A percentile compares a stretch with the other conserved stretches of the same genome.
These are phyloP conservation scores for Chloromyia formosa DNA, from an alignment of 2,888 invertebrate species.

Conservation along the genomic window DNA sequence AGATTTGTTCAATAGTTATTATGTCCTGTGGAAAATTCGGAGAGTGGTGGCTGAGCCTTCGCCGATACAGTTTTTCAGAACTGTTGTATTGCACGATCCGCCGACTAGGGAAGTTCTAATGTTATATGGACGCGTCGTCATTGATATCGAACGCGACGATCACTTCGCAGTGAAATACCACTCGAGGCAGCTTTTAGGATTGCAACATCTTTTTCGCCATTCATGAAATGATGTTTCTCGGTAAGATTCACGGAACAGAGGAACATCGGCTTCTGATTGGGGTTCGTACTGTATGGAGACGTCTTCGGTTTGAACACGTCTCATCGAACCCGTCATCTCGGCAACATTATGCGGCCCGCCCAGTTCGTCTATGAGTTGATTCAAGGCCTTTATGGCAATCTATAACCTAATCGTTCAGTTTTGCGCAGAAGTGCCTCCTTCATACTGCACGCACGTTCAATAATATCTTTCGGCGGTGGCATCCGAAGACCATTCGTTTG, in stretches of 20 bases:
- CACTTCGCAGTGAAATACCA: constrained; percentile 96
- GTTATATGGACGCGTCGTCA: constrained; percentile 96
- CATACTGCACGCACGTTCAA: constrained; percentile 90
- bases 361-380: constrained; percentile 97
- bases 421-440: constrained; percentile 87
- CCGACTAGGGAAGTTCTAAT: constrained; percentile 98
- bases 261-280: constrained; percentile 92
- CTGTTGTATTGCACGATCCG: constrained; percentile 98
- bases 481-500: constrained; percentile 61
- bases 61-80: too few relatives aligned
- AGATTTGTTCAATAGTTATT: too few relatives aligned
- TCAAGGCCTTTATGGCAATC: constrained; percentile 94
- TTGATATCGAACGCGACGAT: constrained; percentile 92
- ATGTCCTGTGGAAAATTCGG: too few relatives aligned
- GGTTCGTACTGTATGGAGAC: constrained; percentile 94
- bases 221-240: constrained; percentile 93
- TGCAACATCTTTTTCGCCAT: constrained; percentile 96
- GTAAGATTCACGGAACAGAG: constrained; percentile 97
- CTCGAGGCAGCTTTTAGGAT: constrained; percentile 99
- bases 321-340: constrained; percentile 99
- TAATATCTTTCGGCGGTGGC: constrained; percentile 81
- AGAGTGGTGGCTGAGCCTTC: too few relatives aligned
- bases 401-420: constrained; percentile 86
- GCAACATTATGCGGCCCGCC: constrained; percentile 98
- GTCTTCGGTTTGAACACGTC: constrained; percentile 89